A percentile compares a stretch with the other conserved stretches of the same genome.
phyloP scores from a whole-genome alignment of 1,140 invertebrate genomes.

The Lucilia cuprina region DNA sequence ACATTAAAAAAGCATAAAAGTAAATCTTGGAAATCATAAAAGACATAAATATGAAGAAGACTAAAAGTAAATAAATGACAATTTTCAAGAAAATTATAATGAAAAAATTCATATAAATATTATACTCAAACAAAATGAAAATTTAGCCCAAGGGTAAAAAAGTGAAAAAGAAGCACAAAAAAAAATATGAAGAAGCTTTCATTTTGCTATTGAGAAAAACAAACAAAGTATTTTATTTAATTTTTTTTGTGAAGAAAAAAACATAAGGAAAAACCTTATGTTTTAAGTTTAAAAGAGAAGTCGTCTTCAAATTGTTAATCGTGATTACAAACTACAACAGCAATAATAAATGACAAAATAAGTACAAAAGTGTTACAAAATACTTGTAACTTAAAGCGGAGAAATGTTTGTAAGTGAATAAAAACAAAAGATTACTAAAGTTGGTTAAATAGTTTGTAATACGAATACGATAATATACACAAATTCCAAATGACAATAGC shows the following conservation, averaged over 20 bases:
- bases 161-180: background rate
- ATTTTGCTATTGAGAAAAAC: background rate
- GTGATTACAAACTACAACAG: background rate
- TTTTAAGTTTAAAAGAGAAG: background rate
- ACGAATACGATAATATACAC: background rate
- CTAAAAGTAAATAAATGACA: background rate
- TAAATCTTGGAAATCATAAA: conserved; percentile 13
- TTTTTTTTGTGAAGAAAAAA: background rate
- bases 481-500: background rate
- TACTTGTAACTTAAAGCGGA: background rate
- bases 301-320: background rate
- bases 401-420: background rate
- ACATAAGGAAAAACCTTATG: background rate
- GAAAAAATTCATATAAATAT: background rate
- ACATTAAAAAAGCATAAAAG: background rate
- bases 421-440: background rate
- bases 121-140: background rate
- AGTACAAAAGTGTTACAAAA: background rate
- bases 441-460: too few relatives aligned
- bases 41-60: background rate
- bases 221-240: background rate
- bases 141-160: conserved; percentile 7
- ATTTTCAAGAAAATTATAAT: background rate
- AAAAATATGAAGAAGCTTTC: background rate
- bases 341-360: background rate